These are phyloP conservation scores for Turritopsis dohrnii DNA, from an alignment of 30 jellyfish, hydroid and myxozoan species.

Conservation along the genomic window DNA sequence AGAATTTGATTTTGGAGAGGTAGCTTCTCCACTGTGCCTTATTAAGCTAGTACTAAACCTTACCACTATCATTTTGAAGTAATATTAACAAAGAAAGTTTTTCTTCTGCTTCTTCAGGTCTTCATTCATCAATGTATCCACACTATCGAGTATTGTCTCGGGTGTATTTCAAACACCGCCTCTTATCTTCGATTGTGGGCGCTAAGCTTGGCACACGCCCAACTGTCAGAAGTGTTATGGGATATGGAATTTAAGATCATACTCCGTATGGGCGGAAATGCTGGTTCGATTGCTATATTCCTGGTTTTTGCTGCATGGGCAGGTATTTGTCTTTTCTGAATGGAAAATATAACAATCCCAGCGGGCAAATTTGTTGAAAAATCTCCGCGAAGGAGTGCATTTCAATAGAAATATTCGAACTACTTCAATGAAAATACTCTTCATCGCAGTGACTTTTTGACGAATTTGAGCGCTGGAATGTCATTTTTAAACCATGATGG, in stretches of 20 bases:
- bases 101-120: slow-evolving; percentile 4
- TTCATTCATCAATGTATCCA: slow-evolving; percentile 78
- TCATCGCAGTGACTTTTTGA: no score
- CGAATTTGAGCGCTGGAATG: no score
- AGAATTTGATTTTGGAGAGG: slow-evolving; percentile 12
- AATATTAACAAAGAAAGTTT: no score
- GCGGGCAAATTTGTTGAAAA: no score
- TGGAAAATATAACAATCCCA: no score
- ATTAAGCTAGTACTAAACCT: background rate
- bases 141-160: slow-evolving; percentile 87
- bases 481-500: no score
- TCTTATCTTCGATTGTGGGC: slow-evolving; percentile 98
- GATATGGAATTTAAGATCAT: slow-evolving; percentile 73
- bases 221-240: slow-evolving; percentile 93
- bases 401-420: no score
- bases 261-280: slow-evolving; percentile 43
- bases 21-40: background rate
- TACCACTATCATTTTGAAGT: no score
- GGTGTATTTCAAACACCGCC: slow-evolving; percentile 89
- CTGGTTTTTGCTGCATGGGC: slow-evolving; percentile 73
- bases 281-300: slow-evolving; percentile 62
- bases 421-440: no score
- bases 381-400: no score
- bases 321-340: slow-evolving; percentile 30
- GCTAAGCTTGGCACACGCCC: slow-evolving; percentile 89